Evolutionary conservation across 2,797 vertebrate genomes (phyloP), one percentile per base, ranked within the genome.

Genomic region (Channallabes apus): DNA sequence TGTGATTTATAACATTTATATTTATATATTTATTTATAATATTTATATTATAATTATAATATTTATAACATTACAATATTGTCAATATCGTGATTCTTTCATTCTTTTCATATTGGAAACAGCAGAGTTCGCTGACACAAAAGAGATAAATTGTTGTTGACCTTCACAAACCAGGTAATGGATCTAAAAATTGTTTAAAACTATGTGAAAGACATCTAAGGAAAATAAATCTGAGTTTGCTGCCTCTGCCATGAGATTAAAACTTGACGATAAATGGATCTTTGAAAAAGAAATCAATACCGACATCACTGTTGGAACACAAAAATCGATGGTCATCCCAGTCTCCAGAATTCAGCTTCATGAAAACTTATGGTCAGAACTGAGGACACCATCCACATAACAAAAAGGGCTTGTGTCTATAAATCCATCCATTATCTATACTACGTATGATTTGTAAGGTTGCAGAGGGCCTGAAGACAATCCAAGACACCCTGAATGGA

Each of bases 261-360:
- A 22, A 41, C 68, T 69, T 69, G 8, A 38, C 1, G 38, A n/a
- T 17, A 27, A 12, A 72, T 46, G 11, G 14, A 73, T 51, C 24
- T 27, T 54, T 73, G 24, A 15, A 17, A 41, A 54, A 51, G 24
- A 17, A 73, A 73, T 73, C 71, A 73, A 73, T 73, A 54, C 71
- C 1, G 14, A 51, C n/a, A 73, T 73, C 5, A 73, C 51, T 73
- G 71, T 14, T 27, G 71, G 71, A 73, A 51, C 71, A 51, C 1
- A 73, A 73, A 46, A 73, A 73, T 73, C 71, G 51, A 54, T 73
- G 41, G 9, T 73, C 41, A 73, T 73, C 71, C 12, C 68, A 24
- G 68, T 38, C 35, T 51, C 11, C 69, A 72, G 38, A 72, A 15
- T 51, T 51, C 41, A 73, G 41, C 24, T 1, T 72, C 24, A 24